Evolutionary conservation across 2,113 vertebrate genomes (phyloP).

Genomic region (Pteronura brasiliensis): DNA sequence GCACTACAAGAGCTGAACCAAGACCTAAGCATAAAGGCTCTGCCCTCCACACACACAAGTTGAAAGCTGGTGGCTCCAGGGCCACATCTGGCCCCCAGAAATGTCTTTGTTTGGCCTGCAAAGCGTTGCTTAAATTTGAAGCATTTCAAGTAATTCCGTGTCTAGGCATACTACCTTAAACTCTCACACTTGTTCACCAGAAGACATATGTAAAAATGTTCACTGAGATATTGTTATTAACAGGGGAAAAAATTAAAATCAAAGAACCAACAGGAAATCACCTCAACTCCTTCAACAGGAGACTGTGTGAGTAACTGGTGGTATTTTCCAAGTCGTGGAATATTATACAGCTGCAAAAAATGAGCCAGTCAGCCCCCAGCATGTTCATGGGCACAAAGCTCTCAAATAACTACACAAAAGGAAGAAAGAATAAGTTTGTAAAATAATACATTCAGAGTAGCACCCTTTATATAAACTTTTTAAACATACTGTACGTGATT

Average conservation of each 20-base stretch:
- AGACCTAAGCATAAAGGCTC: not conserved
- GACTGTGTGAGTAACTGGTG: not conserved
- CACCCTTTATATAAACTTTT: not conserved
- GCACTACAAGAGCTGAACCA: not conserved
- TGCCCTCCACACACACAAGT: rapidly evolving
- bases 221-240: not conserved
- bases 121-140: not conserved
- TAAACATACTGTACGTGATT: not conserved
- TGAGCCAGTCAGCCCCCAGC: rapidly evolving
- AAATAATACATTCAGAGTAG: not conserved
- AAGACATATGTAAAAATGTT: not conserved
- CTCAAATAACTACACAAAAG: not conserved
- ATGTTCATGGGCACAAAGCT: not conserved
- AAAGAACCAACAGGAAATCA: not conserved
- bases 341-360: not conserved
- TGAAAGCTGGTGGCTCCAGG: not conserved
- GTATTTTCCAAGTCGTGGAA: not conserved
- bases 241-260: not conserved
- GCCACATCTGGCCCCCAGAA: not conserved
- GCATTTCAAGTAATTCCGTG: not conserved
- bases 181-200: not conserved
- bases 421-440: not conserved
- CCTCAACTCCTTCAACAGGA: not conserved
- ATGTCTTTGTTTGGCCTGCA: not conserved
- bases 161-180: not conserved